Base-by-base conservation (phyloP, 2,797 vertebrate genomes). In the Anguilla anguilla region DNA sequence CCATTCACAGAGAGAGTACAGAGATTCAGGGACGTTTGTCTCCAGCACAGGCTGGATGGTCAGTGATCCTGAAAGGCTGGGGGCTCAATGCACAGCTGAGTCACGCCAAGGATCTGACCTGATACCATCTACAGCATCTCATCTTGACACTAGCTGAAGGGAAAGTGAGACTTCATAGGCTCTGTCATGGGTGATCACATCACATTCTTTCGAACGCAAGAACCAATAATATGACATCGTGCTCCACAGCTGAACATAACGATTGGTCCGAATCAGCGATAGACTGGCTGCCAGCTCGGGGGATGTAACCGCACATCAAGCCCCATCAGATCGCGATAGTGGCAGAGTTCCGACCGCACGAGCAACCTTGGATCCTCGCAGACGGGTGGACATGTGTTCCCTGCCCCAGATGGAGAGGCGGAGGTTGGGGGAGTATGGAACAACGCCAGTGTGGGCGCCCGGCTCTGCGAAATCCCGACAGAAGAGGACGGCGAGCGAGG, bases 1-100 rank as follows among this genome's bases (percentile, higher is more conserved):
- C 74, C 86, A 35, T 19, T 25, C 81, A 35, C 55, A 87, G 86
- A 25, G 86, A 39, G 35, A 64, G 22, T 43, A 31, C 51, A 74
- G 77, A 57, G 39, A 53, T 49, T 25, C 77, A 61, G 39, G 22
- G 35, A 22, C 15, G 74, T 57, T 61, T 86, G 53, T 46, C 77
- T 46, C 57, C 74, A 22, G 11, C 43, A 81, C 55, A 59, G 53
- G 6, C 22, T 46, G 19, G 72, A 74, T 53, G 31, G 39, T 46
- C 53, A 82, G 31, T n/a, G 25, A 28, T 28, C n/a, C 0, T 61
- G 19, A 9, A 61, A n/a, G 64, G 6, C 67, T 69, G 9, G 67
- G 28, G n/a, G 67, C 67, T 69, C 7, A 28, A 69, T 69, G 22
- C 59, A 13, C 25, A 67, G 64, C 25, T 17, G 67, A 28, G n/a